Evolutionary conservation across 1,140 invertebrate genomes (phyloP).

Genomic region (Mylabris phalerata): DNA sequence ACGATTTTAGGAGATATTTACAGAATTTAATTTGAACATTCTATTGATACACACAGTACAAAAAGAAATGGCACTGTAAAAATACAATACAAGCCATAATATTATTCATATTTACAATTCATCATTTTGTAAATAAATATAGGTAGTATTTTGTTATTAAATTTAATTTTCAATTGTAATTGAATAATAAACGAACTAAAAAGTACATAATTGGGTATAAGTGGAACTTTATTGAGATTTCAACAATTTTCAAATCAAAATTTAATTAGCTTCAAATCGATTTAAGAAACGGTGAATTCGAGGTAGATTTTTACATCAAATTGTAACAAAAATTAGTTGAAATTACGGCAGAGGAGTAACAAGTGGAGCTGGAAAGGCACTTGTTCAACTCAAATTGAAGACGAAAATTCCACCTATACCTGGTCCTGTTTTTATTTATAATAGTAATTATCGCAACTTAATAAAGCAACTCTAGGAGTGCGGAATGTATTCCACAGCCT

Average conservation of each 20-base stretch:
- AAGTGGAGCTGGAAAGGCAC: background rate
- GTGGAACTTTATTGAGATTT: too few relatives aligned
- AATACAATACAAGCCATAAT: conserved; percentile 27
- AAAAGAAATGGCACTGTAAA: conserved; percentile 31
- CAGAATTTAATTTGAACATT: background rate
- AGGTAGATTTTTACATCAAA: too few relatives aligned
- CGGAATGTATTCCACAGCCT: conserved; percentile 33
- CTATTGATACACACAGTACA: conserved; percentile 8
- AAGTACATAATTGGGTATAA: too few relatives aligned
- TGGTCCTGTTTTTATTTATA: background rate
- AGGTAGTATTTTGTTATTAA: conserved; percentile 11
- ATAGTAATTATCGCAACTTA: conserved; percentile 1
- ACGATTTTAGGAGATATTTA: background rate
- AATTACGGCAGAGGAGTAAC: too few relatives aligned
- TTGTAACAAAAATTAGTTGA: too few relatives aligned
- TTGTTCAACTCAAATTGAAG: background rate
- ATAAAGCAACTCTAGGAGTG: conserved; percentile 19
- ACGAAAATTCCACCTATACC: background rate
- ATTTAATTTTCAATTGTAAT: too few relatives aligned
- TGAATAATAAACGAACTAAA: too few relatives aligned
- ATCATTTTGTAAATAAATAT: conserved; percentile 27
- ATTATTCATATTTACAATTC: conserved; percentile 18
- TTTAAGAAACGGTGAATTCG: too few relatives aligned
- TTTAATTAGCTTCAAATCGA: too few relatives aligned
- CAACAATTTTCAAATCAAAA: too few relatives aligned